Evolutionary conservation across 2,888 invertebrate genomes (phyloP).

Genomic region (Ephialtes manifestator): DNA sequence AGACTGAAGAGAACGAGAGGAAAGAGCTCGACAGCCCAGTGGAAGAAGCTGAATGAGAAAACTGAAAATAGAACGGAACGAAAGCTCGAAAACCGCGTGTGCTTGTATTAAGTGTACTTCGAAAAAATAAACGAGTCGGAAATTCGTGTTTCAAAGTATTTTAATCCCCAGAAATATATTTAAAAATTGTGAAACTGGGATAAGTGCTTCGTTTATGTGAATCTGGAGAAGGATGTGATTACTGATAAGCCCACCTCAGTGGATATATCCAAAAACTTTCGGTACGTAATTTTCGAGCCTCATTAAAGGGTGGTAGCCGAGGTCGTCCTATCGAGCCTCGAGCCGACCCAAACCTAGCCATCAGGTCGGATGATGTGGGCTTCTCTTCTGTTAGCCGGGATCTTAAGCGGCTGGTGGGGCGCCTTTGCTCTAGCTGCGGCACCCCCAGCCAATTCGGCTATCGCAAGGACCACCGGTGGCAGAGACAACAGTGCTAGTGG

Average conservation of each 20-base stretch:
- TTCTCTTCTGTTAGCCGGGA: constrained; percentile 84
- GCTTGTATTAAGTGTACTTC: background rate
- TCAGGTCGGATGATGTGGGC: constrained; percentile 84
- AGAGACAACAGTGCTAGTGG: constrained; percentile 41
- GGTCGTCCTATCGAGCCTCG: constrained; percentile 69
- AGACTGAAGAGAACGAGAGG: constrained; percentile 25
- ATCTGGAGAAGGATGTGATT: background rate
- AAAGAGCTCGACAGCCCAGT: background rate
- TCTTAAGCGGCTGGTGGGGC: constrained; percentile 85
- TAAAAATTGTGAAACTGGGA: constrained; percentile 8
- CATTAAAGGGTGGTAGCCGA: constrained; percentile 73
- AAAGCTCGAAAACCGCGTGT: background rate
- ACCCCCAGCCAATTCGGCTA: constrained; percentile 79
- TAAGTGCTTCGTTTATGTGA: constrained; percentile 18
- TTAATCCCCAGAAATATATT: constrained; percentile 1
- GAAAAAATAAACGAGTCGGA: background rate
- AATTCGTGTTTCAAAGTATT: constrained; percentile 21
- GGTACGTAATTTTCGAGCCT: constrained; percentile 7
- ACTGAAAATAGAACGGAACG: constrained; percentile 11
- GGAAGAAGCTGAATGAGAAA: constrained; percentile 12
- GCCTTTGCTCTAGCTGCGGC: constrained; percentile 80
- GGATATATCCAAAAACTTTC: constrained; percentile 28
- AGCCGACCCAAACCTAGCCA: constrained; percentile 63
- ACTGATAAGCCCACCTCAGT: background rate
- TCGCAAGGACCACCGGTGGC: constrained; percentile 54